Percentiles rank a stretch among this genome's conserved stretches.
Evolutionary conservation across 2,113 vertebrate species (phyloP).

Genomic region (Engraulis encrasicolus): DNA sequence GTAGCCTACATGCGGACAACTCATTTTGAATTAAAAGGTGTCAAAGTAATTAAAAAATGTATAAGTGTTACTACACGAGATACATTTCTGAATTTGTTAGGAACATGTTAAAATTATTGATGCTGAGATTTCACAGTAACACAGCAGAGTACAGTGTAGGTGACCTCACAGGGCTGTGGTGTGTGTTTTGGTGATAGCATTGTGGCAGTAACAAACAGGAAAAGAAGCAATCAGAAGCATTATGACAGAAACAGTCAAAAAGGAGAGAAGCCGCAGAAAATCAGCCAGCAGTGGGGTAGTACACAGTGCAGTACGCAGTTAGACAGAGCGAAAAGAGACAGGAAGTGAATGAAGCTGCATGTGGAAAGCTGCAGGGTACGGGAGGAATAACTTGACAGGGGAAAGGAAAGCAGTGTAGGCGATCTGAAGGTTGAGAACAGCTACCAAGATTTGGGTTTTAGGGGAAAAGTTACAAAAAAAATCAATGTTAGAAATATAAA

Average conservation of each 20-base stretch:
- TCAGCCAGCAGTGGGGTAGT: not conserved
- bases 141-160: not conserved
- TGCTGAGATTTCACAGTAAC: not conserved
- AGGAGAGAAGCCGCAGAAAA: not conserved
- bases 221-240: not conserved
- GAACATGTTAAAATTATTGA: not conserved
- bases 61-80: no score
- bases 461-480: no score
- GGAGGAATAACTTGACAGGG: not conserved
- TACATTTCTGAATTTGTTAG: no score
- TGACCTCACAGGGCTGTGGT: not conserved
- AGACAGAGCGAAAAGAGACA: not conserved
- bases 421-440: no score
- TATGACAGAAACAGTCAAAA: not conserved
- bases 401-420: not conserved
- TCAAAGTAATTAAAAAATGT: no score
- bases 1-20: no score
- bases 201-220: not conserved
- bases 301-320: not conserved
- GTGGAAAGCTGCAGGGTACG: not conserved
- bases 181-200: not conserved
- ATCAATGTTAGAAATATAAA: not conserved
- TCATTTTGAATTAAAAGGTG: no score
- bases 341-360: not conserved
- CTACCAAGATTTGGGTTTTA: no score